phyloP scores from a whole-genome alignment of 37 sponge, comb jelly and placozoan species.

The Halisarca cf. caerulea region DNA sequence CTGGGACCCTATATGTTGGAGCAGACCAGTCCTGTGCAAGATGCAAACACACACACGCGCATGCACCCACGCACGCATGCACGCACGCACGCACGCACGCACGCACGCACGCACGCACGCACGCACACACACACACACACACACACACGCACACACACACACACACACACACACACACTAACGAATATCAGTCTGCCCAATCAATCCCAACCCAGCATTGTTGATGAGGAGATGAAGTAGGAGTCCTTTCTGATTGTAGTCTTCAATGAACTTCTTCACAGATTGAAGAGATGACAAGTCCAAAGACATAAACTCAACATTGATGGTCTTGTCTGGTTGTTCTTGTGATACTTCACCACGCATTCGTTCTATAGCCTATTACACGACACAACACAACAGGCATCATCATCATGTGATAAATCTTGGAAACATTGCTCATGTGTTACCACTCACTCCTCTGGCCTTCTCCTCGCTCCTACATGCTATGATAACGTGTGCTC shows the following conservation, averaged over 20 bases:
- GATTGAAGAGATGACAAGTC: conserved; percentile 75
- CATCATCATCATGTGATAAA: too few species aligned
- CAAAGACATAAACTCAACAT: conserved; percentile 69
- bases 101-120: too few species aligned
- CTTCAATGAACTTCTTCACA: conserved; percentile 50
- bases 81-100: too few species aligned
- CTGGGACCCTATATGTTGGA: too few species aligned
- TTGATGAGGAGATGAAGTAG: conserved; percentile 82
- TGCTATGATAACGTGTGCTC: conserved; percentile 81
- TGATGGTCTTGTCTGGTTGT: conserved; percentile 40
- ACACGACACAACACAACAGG: too few species aligned
- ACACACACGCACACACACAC: too few species aligned
- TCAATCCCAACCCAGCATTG: conserved; percentile 77
- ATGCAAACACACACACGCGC: too few species aligned
- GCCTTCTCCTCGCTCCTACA: conserved; percentile 72
- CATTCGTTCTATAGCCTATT: conserved; percentile 57
- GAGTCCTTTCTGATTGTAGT: conserved; percentile 63
- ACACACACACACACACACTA: too few species aligned
- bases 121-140: too few species aligned
- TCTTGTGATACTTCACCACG: conserved; percentile 31
- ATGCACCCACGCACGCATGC: too few species aligned
- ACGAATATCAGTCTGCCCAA: conserved; percentile 5
- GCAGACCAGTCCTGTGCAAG: too few species aligned
- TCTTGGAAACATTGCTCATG: too few species aligned
- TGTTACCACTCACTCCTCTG: conserved; percentile 29